phyloP scores from a whole-genome alignment of 2,113 vertebrate genomes.

The Sisor rabdophorus region DNA sequence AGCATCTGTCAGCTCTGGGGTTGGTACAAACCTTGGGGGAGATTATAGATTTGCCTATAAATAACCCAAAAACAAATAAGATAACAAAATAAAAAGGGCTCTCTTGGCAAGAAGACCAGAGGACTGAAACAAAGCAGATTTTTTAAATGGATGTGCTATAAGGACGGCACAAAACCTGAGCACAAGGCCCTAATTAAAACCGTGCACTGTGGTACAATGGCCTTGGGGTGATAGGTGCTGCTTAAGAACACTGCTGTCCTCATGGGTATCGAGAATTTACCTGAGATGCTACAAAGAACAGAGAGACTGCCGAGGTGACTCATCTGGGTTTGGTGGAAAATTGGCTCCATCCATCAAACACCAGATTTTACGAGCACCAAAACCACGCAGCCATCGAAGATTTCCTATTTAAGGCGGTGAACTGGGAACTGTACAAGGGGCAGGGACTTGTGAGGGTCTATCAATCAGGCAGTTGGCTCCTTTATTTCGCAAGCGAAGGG shows the following conservation, averaged over 20 bases:
- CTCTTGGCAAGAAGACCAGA: slow-evolving; percentile 39
- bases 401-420: slow-evolving; percentile 68
- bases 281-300: slow-evolving; percentile 60
- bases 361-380: slow-evolving; percentile 70
- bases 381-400: slow-evolving; percentile 63
- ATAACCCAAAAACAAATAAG: slow-evolving; percentile 50
- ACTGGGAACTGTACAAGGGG: slow-evolving; percentile 65
- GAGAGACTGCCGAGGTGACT: slow-evolving; percentile 66
- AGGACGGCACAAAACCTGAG: slow-evolving; percentile 35
- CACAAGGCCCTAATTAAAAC: slow-evolving; percentile 66
- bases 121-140: slow-evolving; percentile 29
- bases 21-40: slow-evolving; percentile 46
- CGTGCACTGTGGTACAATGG: slow-evolving; percentile 51
- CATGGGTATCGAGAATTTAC: slow-evolving; percentile 61
- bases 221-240: slow-evolving; percentile 68
- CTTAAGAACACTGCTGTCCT: slow-evolving; percentile 69
- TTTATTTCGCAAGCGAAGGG: slow-evolving; percentile 75
- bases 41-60: slow-evolving; percentile 50
- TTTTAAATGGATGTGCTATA: background rate
- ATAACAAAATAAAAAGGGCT: slow-evolving; percentile 37
- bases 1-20: slow-evolving; percentile 52
- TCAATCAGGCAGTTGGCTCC: slow-evolving; percentile 75
- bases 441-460: slow-evolving; percentile 69
- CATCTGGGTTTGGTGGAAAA: slow-evolving; percentile 72
- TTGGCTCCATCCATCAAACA: slow-evolving; percentile 76